Evolutionary conservation across 2,797 vertebrate genomes (phyloP), one percentile per base, ranked within the genome.

Genomic region (Lates japonicus): DNA sequence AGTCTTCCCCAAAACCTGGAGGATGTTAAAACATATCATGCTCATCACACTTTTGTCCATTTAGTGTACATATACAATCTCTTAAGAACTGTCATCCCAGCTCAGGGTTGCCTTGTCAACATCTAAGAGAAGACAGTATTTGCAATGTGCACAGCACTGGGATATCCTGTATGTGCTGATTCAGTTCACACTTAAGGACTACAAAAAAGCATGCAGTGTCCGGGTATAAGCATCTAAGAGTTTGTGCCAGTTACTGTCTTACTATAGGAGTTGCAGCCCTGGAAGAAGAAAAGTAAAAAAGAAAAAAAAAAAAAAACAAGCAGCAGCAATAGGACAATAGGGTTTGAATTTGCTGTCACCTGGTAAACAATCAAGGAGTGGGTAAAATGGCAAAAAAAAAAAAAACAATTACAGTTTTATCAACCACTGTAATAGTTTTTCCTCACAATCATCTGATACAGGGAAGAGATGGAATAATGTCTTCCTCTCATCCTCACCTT

Each of bases 341-440:
- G 67, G 19, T 75, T 66, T 70, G 12, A 61, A 70, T 25, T 44
- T 66, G 22, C 8, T 58, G n/a, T 57, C 52, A 42, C 19, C 1
- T 41, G 2, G 29, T 22, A 35, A 51, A 52, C 14, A 60, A 13
- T 25, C 35, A 60, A 58, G 52, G 3, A 51, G 17, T 8, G 7
- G 8, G 10, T 74, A 33, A 7, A 10, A 41, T 39, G 11, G 29
- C 7, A 10, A n/a, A 58, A 57, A 35, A 25, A 7, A 7, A 29
- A 3, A 31, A 37, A 42, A 3, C 13, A 14, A 42, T 4, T 13
- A 14, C 59, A 22, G 37, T 63, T 74, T 35, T 19, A 65, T 8
- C 25, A 73, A 31, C 37, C n/a, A 37, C 35, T 35, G 11, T 57
- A 13, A 61, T 14, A 9, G 4, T 25, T 59, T 59, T 2, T 63